phyloP scores from a whole-genome alignment of 2,113 vertebrate species.

The Melospiza georgiana region DNA sequence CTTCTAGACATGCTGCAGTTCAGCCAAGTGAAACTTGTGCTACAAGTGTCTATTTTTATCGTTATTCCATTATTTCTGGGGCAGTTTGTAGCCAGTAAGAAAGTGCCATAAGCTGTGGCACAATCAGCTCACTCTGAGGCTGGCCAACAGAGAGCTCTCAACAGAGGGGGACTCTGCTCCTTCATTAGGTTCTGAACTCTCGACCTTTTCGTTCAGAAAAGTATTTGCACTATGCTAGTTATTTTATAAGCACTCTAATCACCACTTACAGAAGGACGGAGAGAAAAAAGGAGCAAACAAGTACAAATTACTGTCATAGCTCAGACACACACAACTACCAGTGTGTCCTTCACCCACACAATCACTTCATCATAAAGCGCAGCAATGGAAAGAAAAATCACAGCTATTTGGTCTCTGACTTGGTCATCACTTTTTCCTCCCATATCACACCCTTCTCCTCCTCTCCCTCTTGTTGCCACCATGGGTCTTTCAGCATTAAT shows the following conservation, averaged over 20 bases:
- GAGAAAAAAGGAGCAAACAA: conserved; percentile 16
- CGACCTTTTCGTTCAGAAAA: neutral
- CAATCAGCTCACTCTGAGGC: neutral
- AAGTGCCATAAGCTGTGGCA: neutral
- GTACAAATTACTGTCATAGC: neutral
- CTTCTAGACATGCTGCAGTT: neutral
- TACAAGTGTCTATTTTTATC: neutral
- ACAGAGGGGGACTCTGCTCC: neutral
- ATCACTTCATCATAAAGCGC: neutral
- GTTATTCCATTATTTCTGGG: neutral
- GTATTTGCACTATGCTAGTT: conserved; percentile 41
- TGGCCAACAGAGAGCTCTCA: neutral
- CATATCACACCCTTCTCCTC: neutral
- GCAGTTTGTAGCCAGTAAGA: neutral
- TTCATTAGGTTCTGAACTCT: conserved; percentile 39
- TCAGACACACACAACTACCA: neutral
- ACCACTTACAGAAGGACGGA: neutral
- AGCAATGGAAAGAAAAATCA: conserved; percentile 9
- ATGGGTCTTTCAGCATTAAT: neutral
- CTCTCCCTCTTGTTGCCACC: neutral
- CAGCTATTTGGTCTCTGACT: neutral
- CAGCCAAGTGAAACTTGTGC: neutral
- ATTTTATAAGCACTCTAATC: conserved; percentile 29
- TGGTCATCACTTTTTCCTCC: neutral
- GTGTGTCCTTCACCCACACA: conserved; percentile 28